Evolutionary conservation across 2,113 vertebrate species (phyloP).

Genomic region (Apodemus speciosus): DNA sequence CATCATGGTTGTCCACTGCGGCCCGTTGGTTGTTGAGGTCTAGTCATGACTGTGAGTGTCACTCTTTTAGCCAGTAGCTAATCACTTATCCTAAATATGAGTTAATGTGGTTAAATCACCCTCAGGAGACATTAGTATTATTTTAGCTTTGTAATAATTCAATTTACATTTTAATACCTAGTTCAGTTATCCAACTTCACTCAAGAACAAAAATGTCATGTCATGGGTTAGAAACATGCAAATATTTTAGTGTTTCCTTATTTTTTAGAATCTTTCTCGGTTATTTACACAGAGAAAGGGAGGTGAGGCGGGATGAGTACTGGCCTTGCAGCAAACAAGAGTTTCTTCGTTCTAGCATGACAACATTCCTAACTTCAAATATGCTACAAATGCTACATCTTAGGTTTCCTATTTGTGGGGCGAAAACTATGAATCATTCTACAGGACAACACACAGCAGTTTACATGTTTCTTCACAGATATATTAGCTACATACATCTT

Average conservation of each 20-base stretch:
- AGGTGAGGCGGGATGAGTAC: background rate
- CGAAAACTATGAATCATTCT: background rate
- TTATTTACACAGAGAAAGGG: background rate
- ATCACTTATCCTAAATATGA: slow-evolving; percentile 11
- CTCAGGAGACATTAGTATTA: background rate
- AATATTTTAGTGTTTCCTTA: background rate
- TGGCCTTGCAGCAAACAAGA: background rate
- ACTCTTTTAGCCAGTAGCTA: slow-evolving; percentile 12
- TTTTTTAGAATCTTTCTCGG: slow-evolving; percentile 37
- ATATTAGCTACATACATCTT: background rate
- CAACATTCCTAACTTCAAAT: background rate
- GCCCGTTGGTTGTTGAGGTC: slow-evolving; percentile 3
- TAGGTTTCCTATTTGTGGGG: background rate
- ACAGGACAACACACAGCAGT: background rate
- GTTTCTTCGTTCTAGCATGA: background rate
- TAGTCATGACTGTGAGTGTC: background rate
- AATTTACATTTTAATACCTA: background rate
- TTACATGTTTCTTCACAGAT: background rate
- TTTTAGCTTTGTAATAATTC: slow-evolving; percentile 29
- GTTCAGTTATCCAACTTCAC: background rate
- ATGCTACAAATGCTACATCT: background rate
- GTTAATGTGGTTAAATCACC: background rate
- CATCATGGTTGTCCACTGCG: slow-evolving; percentile 15
- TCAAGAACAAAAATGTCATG: background rate
- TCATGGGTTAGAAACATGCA: background rate